phyloP scores from a whole-genome alignment of 2,888 invertebrate species.

The Phaedon cochleariae region DNA sequence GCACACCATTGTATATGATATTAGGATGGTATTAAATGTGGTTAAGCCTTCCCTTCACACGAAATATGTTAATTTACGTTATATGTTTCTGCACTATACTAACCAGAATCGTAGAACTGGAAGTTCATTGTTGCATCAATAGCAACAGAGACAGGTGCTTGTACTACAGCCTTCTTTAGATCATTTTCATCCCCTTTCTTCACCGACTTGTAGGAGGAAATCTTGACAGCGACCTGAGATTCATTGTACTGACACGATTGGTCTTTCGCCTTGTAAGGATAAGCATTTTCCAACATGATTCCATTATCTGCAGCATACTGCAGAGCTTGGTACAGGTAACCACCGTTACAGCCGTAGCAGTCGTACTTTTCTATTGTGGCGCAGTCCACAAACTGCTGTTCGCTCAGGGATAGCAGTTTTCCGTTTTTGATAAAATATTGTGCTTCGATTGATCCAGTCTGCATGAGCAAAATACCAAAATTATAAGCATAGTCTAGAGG shows the following conservation, averaged over 20 bases:
- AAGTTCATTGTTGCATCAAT: neutral
- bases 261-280: slow-evolving; percentile 61
- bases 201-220: neutral
- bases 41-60: no score
- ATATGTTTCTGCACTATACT: no score
- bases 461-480: slow-evolving; percentile 35
- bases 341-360: slow-evolving; percentile 65
- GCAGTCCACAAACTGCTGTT: slow-evolving; percentile 92
- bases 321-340: slow-evolving; percentile 63
- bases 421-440: slow-evolving; percentile 85
- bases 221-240: neutral
- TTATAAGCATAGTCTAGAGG: neutral
- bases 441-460: slow-evolving; percentile 93
- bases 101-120: neutral
- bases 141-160: slow-evolving; percentile 15
- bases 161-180: neutral
- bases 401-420: slow-evolving; percentile 82
- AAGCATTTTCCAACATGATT: slow-evolving; percentile 64
- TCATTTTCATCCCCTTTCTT: neutral
- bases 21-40: no score
- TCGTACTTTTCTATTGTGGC: slow-evolving; percentile 73
- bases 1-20: no score
- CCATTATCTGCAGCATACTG: slow-evolving; percentile 63
- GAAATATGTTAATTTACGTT: no score
- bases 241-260: slow-evolving; percentile 23